phyloP scores from a whole-genome alignment of 1,140 invertebrate species.

The Drosophila nigrodunni region DNA sequence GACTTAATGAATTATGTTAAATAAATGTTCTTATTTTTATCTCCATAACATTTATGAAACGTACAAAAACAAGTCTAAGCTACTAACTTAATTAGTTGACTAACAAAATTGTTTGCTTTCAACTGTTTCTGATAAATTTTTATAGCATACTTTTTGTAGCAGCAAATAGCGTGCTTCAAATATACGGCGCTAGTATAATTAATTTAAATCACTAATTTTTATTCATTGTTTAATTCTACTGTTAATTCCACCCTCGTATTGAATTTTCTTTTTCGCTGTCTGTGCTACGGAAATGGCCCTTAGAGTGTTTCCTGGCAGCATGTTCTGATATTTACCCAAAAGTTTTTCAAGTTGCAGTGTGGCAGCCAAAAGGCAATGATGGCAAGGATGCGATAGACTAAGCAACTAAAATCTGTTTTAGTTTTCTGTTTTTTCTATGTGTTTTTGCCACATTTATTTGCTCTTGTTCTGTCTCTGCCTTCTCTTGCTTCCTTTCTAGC shows the following conservation, averaged over 20 bases:
- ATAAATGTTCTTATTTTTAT: constrained; percentile 37
- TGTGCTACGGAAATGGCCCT: constrained; percentile 17
- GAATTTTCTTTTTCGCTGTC: neutral
- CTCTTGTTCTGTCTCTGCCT: constrained; percentile 3
- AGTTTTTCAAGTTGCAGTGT: constrained; percentile 42
- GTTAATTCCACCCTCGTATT: constrained; percentile 19
- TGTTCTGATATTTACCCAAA: constrained; percentile 47
- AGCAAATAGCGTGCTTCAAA: neutral
- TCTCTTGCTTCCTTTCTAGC: neutral
- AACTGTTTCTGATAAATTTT: neutral
- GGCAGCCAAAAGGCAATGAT: constrained; percentile 50
- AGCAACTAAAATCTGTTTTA: constrained; percentile 60
- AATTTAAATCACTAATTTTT: neutral
- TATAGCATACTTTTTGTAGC: constrained; percentile 1
- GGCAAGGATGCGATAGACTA: constrained; percentile 28
- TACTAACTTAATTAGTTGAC: constrained; percentile 28
- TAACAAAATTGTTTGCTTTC: neutral
- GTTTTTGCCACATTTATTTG: constrained; percentile 53
- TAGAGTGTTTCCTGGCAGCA: constrained; percentile 19
- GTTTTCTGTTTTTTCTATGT: constrained; percentile 38
- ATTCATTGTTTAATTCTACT: neutral
- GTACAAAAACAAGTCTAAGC: constrained; percentile 6
- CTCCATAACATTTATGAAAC: constrained; percentile 4
- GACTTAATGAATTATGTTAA: constrained; percentile 33
- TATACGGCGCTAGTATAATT: neutral